These are phyloP conservation scores for Catocala fraxini DNA, from an alignment of 2,888 invertebrate species.

Conservation along the genomic window DNA sequence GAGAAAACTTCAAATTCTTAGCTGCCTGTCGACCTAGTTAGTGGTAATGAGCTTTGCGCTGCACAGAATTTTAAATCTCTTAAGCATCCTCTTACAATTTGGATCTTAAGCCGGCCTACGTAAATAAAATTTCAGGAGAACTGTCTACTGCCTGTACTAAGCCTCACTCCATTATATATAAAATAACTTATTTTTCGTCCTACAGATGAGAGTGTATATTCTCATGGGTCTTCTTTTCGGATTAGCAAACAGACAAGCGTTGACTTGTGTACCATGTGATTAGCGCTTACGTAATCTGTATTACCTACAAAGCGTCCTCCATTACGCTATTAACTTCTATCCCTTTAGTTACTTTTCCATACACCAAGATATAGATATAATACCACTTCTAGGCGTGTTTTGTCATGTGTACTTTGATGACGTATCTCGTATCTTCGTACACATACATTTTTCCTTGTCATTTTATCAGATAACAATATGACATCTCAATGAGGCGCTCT, in stretches of 20 bases:
- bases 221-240: no score
- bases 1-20: background rate
- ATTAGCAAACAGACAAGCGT: no score
- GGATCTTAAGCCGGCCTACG: background rate
- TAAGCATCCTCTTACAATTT: background rate
- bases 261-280: no score
- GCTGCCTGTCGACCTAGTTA: background rate
- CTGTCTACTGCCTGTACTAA: no score
- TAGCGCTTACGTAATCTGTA: no score
- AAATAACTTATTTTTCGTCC: no score
- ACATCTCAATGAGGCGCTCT: constrained; percentile 61
- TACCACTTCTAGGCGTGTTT: background rate
- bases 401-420: constrained; percentile 42
- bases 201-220: no score
- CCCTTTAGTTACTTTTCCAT: background rate
- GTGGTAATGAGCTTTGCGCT: constrained; percentile 3
- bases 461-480: constrained; percentile 59
- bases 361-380: background rate
- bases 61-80: background rate
- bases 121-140: background rate
- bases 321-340: no score
- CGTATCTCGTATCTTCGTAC: constrained; percentile 40
- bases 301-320: no score
- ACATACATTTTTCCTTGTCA: constrained; percentile 56
- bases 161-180: no score